Conservation (phyloP, 2,797 vertebrate species). For the Picus viridis region DNA sequence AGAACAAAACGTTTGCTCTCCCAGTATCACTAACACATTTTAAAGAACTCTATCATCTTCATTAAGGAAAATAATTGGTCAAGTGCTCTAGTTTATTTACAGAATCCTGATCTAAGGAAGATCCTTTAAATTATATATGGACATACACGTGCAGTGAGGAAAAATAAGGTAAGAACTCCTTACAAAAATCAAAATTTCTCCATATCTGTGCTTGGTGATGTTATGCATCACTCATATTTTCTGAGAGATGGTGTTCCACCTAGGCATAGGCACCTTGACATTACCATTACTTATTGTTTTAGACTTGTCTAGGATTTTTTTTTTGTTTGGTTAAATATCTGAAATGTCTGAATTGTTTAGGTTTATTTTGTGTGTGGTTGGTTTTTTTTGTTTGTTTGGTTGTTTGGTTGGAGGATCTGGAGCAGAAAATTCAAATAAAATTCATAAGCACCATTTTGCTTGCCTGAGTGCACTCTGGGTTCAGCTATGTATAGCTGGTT, state of each 20-base stretch:
- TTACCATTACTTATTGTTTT: background rate
- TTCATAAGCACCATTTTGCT: background rate
- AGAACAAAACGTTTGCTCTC: background rate
- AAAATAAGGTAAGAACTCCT: background rate
- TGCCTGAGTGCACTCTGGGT: background rate
- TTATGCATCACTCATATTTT: background rate
- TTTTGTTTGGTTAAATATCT: background rate
- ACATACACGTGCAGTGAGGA: accelerated
- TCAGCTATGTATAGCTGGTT: background rate
- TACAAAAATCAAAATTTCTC: background rate
- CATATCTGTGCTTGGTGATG: accelerated
- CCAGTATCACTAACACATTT: background rate
- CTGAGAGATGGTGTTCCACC: background rate
- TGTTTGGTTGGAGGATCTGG: background rate
- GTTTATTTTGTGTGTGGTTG: too few species aligned
- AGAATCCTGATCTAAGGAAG: background rate
- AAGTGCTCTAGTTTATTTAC: background rate
- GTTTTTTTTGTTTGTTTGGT: accelerated
- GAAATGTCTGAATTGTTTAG: background rate
- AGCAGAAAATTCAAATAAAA: slow-evolving; percentile 47
- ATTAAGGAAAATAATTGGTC: background rate
- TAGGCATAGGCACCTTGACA: background rate
- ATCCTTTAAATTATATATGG: background rate
- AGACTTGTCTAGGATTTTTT: background rate
- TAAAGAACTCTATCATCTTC: background rate